Evolutionary conservation across 2,113 vertebrate species (phyloP), one percentile per base, ranked within the genome.

Genomic region (Sebastes fasciatus): DNA sequence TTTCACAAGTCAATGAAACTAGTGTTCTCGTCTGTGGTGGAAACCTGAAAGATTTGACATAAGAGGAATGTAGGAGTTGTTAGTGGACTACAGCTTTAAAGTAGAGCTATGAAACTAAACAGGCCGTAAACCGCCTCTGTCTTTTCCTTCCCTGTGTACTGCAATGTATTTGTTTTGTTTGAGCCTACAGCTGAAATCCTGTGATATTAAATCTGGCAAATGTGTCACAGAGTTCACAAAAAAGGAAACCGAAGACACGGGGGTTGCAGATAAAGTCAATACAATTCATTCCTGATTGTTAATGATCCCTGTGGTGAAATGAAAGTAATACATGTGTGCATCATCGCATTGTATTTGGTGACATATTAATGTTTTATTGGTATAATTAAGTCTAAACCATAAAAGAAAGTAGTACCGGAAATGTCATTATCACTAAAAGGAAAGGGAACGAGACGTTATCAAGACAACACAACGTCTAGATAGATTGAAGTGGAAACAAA

Each of bases 1-100:
- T 80, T 90, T 86, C 64, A 78, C 77, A 81, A 85, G 52, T 82
- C 54, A 75, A 77, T 54, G 61, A 74, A 84, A 77, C 57, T 52
- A 67, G 75, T 73, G 75, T 80, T 77, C 75, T 79, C 17, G 5
- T 62, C 65, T 58, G 60, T 26, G 21, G 42, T 16, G 71, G 74
- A 81, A 74, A 83, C 77, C 67, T 52, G 68, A 82, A 51, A 86
- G 75, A 83, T 60, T 6, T 89, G 79, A 79, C 84, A 73, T 52
- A 64, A 73, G 66, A 78, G 23, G 66, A 88, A 83, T 79, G 74
- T 72, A 69, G 42, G 42, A 55, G 69, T 58, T 21, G 48, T 74
- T 63, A 40, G n/a, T 52, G 65, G 11, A 62, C 58, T 14, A 66
- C 16, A 42, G 19, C 52, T 52, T 76, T 48, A 73, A 58, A 86